Conservation (phyloP, 1,140 invertebrate genomes). For the Diorhabda elongata region DNA sequence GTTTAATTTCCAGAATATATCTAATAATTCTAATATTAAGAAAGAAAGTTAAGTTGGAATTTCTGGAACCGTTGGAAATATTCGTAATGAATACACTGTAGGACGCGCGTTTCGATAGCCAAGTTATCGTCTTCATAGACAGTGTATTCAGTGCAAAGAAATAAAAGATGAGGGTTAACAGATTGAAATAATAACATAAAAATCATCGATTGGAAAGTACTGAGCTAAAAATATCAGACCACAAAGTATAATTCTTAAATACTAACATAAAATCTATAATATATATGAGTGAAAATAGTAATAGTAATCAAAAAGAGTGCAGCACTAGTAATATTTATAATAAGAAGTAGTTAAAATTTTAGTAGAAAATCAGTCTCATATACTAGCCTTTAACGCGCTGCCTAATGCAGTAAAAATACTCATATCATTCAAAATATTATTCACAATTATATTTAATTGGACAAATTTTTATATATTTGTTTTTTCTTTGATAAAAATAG, state of each 20-base stretch:
- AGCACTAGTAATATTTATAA: slow-evolving; percentile 25
- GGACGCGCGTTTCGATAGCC: no score
- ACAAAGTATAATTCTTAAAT: neutral
- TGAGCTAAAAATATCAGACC: neutral
- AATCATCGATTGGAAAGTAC: neutral
- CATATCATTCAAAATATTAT: slow-evolving; percentile 12
- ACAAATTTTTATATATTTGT: neutral
- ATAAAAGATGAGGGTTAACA: neutral
- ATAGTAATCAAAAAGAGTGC: slow-evolving; percentile 20
- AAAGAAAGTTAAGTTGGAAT: no score
- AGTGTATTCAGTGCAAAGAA: neutral
- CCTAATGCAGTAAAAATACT: slow-evolving; percentile 13
- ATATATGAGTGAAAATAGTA: neutral
- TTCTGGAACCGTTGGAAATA: no score
- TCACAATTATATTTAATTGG: slow-evolving; percentile 7
- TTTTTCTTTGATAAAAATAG: neutral
- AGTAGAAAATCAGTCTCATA: slow-evolving; percentile 48
- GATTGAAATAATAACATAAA: neutral
- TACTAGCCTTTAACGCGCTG: slow-evolving; percentile 38
- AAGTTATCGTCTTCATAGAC: neutral
- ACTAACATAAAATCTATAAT: neutral
- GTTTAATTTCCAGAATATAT: no score
- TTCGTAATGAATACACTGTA: no score
- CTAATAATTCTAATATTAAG: no score
- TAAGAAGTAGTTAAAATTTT: slow-evolving; percentile 28